A percentile compares a stretch with the other conserved stretches of the same genome.
Evolutionary conservation across 2,113 vertebrate genomes (phyloP).

Genomic region (Perca flavescens): DNA sequence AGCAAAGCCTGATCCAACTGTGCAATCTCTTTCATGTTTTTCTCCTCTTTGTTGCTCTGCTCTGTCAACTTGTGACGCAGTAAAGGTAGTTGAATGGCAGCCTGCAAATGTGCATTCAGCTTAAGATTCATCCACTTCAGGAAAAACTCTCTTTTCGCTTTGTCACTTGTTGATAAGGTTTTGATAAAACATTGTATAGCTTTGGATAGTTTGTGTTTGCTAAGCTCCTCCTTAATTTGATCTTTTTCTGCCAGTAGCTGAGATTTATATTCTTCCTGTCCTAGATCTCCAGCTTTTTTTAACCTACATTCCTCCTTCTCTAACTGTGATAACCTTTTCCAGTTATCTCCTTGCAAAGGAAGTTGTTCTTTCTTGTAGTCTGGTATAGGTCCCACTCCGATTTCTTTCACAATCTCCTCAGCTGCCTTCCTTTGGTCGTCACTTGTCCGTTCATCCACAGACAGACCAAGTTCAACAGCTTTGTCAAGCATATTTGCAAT

Average conservation of each 20-base stretch:
- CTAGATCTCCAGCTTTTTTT: not conserved
- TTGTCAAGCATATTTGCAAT: slow-evolving; percentile 6
- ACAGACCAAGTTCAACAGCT: slow-evolving; percentile 58
- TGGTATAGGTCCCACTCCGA: not conserved
- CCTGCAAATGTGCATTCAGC: slow-evolving; percentile 23
- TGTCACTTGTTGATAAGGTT: slow-evolving; percentile 16
- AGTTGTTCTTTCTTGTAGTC: slow-evolving; percentile 60
- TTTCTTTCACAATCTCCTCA: slow-evolving; percentile 22
- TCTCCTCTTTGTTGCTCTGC: not conserved
- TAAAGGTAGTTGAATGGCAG: too few species aligned
- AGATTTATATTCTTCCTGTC: slow-evolving; percentile 40
- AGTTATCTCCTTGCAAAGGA: slow-evolving; percentile 62
- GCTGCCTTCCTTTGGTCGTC: not conserved
- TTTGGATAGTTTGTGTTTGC: too few species aligned
- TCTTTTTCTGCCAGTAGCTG: slow-evolving; percentile 25
- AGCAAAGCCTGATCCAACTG: slow-evolving; percentile 63
- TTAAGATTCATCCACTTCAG: slow-evolving; percentile 67
- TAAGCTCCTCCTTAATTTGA: too few species aligned
- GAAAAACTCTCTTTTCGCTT: slow-evolving; percentile 49
- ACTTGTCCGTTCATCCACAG: slow-evolving; percentile 57
- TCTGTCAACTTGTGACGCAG: slow-evolving; percentile 23
- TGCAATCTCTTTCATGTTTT: not conserved
- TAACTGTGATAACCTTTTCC: slow-evolving; percentile 62
- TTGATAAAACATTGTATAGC: slow-evolving; percentile 35
- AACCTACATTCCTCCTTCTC: slow-evolving; percentile 69